A percentile compares a stretch with the other conserved stretches of the same genome.
Evolutionary conservation across 2,113 vertebrate species (phyloP).

Genomic region (Camelus dromedarius): DNA sequence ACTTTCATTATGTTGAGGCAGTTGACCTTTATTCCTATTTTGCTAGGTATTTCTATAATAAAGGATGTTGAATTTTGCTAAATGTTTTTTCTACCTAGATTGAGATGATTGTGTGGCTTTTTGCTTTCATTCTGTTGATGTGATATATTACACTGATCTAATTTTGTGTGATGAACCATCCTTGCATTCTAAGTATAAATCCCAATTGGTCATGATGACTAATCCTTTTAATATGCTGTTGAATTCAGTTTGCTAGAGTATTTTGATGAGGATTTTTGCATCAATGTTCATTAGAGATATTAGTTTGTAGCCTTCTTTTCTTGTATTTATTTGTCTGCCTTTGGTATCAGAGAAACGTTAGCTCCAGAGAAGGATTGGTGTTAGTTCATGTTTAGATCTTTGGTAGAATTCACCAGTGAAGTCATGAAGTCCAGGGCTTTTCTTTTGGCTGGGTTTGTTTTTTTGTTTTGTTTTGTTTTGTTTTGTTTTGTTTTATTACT

Average conservation of each 20-base stretch:
- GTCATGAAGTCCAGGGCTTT: background rate
- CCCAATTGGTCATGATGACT: background rate
- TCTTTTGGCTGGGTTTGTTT: background rate
- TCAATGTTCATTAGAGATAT: background rate
- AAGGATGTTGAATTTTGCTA: background rate
- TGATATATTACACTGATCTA: background rate
- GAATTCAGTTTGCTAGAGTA: background rate
- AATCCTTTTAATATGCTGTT: background rate
- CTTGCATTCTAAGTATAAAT: background rate
- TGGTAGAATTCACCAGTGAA: background rate
- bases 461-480: background rate
- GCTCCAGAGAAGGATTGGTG: background rate
- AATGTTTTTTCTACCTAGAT: background rate
- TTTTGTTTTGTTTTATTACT: background rate
- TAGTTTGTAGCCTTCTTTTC: background rate
- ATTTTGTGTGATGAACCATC: conserved; percentile 3
- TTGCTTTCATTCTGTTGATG: background rate
- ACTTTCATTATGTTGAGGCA: background rate
- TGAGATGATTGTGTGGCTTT: background rate
- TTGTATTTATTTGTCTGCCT: background rate
- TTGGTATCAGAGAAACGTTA: background rate
- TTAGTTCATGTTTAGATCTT: background rate
- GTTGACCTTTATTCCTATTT: background rate
- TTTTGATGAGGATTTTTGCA: conserved; percentile 6
- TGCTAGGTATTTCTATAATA: background rate